Evolutionary conservation across 2,797 vertebrate species (phyloP).

Genomic region (Mormyrus hasselquistii): DNA sequence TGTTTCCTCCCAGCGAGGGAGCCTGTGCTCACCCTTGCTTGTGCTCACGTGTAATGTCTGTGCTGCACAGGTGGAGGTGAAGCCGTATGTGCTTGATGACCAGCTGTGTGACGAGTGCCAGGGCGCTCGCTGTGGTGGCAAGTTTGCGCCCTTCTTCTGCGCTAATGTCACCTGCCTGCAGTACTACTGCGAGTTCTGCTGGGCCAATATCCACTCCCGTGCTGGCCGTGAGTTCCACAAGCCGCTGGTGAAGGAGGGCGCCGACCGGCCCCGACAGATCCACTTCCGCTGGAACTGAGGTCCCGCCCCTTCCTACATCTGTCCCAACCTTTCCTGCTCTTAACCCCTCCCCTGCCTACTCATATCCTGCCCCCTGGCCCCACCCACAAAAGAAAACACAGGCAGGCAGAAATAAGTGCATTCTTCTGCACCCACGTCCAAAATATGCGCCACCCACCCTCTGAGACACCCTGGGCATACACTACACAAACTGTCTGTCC

Average conservation of each 20-base stretch:
- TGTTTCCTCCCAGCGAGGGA: not conserved
- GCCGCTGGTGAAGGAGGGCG: conserved; percentile 97
- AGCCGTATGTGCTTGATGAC: conserved; percentile 95
- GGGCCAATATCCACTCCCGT: conserved; percentile 97
- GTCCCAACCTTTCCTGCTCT: conserved; percentile 35
- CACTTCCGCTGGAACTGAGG: conserved; percentile 98
- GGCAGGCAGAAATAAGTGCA: conserved; percentile 75
- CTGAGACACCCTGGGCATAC: not conserved
- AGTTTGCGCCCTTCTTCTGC: conserved; percentile 97
- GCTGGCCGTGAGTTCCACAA: conserved; percentile 99
- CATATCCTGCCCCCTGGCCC: not conserved
- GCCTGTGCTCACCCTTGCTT: not conserved
- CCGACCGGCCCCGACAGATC: conserved; percentile 94
- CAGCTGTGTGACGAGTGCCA: conserved; percentile 98
- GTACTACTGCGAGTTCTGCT: conserved; percentile 99
- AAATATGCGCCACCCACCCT: not conserved
- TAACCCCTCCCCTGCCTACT: not conserved
- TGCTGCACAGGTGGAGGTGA: conserved; percentile 85
- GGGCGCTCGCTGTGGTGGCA: conserved; percentile 90
- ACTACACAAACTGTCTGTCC: conserved; percentile 58
- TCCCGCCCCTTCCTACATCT: conserved; percentile 2
- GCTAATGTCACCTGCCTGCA: conserved; percentile 99
- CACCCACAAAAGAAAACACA: conserved; percentile 60
- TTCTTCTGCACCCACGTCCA: conserved; percentile 75
- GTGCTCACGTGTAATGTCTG: not conserved